These are phyloP conservation scores for Elmis aenea DNA, from an alignment of 2,888 invertebrate species.

Conservation along the genomic window DNA sequence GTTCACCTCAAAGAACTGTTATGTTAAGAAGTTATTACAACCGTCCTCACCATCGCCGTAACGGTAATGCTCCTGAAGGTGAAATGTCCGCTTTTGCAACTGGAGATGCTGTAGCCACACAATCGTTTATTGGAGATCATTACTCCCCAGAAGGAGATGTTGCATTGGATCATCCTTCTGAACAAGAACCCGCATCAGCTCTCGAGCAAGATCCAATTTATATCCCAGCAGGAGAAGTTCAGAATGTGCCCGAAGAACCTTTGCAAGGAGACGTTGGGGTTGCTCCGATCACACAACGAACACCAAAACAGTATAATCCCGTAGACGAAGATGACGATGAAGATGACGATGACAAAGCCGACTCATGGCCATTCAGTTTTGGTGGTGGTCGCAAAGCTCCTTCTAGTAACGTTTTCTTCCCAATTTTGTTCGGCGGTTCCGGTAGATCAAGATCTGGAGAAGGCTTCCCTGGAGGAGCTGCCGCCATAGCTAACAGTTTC, in stretches of 20 bases:
- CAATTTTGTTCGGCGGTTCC: slow-evolving; percentile 54
- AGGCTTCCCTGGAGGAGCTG: slow-evolving; percentile 55
- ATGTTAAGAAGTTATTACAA: slow-evolving; percentile 42
- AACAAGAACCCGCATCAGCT: too few relatives aligned
- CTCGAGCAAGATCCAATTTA: too few relatives aligned
- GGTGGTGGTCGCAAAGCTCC: slow-evolving; percentile 37
- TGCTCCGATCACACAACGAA: too few relatives aligned
- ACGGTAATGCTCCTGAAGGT: slow-evolving; percentile 32
- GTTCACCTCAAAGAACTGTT: slow-evolving; percentile 36
- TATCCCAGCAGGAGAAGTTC: slow-evolving; percentile 10
- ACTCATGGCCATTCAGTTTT: slow-evolving; percentile 28
- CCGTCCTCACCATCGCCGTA: slow-evolving; percentile 27
- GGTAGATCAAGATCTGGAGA: slow-evolving; percentile 31
- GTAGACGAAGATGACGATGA: slow-evolving; percentile 27
- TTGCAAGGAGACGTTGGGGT: slow-evolving; percentile 25
- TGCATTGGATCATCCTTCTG: too few relatives aligned
- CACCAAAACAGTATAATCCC: slow-evolving; percentile 10
- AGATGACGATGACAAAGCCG: slow-evolving; percentile 16
- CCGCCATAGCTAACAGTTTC: slow-evolving; percentile 68
- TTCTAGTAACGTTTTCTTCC: slow-evolving; percentile 61
- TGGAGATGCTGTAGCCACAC: slow-evolving; percentile 42
- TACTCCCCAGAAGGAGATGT: too few relatives aligned
- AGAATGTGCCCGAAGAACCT: slow-evolving; percentile 22
- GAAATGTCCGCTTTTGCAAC: slow-evolving; percentile 43
- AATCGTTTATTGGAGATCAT: slow-evolving; percentile 40